Percentiles rank a stretch among this genome's conserved stretches.
phyloP scores from a whole-genome alignment of 2,113 vertebrate species.

The Natator depressus region DNA sequence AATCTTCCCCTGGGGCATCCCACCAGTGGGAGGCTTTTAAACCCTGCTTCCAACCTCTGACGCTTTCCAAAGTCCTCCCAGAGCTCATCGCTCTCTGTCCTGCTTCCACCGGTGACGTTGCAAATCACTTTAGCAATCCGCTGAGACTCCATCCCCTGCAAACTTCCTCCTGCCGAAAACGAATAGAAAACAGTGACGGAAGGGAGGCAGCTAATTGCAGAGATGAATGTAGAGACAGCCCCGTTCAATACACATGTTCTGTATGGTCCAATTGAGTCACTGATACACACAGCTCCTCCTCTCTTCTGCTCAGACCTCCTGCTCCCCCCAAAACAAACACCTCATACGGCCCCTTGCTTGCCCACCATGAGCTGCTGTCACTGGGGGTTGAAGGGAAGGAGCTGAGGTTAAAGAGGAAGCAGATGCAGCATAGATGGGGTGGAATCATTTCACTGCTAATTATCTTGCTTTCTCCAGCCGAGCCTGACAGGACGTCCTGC shows the following conservation, averaged over 20 bases:
- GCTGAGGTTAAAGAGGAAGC: no score
- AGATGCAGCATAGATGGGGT: no score
- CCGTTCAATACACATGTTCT: neutral
- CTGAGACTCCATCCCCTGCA: neutral
- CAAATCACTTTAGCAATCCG: neutral
- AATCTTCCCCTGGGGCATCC: neutral
- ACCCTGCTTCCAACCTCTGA: neutral
- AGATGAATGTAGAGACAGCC: neutral
- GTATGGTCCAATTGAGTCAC: neutral
- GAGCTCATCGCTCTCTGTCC: neutral
- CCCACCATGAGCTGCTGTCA: no score
- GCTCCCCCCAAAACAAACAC: no score
- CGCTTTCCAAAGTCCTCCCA: neutral
- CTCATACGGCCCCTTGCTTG: no score
- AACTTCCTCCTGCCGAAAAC: fast-evolving
- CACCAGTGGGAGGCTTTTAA: neutral
- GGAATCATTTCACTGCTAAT: no score
- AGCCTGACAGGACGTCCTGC: no score
- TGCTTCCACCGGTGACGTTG: neutral
- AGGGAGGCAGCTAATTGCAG: no score
- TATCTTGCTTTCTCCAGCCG: no score
- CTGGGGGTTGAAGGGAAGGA: no score
- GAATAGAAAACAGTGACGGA: fast-evolving
- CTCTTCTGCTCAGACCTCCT: no score
- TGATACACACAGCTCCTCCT: neutral